Conservation (phyloP, 2,113 vertebrate species). For the Eudyptes chrysolophus region DNA sequence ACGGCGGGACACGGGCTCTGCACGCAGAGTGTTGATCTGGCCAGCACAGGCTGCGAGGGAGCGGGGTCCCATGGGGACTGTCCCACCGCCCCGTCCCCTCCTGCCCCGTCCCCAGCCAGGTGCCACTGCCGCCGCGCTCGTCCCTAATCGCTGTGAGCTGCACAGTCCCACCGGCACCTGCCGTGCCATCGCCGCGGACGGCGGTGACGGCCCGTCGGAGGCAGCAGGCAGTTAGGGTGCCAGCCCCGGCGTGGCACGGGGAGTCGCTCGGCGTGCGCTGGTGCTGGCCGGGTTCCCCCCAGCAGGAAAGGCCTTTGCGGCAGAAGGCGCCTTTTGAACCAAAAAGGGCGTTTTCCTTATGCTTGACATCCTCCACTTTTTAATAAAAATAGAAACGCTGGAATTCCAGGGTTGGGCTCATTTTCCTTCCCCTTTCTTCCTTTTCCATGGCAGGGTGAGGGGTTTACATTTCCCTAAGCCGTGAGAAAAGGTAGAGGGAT, state of each 20-base stretch:
- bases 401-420: background rate
- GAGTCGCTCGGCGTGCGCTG: rapidly evolving
- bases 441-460: background rate
- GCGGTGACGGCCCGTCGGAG: background rate
- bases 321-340: background rate
- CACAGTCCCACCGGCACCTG: background rate
- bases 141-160: background rate
- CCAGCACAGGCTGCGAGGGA: rapidly evolving
- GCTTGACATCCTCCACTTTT: background rate
- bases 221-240: background rate
- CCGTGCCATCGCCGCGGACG: rapidly evolving
- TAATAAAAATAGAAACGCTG: background rate
- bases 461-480: background rate
- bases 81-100: background rate
- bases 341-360: background rate
- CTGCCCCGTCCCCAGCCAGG: too few species aligned
- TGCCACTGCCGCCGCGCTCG: rapidly evolving
- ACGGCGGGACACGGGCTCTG: rapidly evolving
- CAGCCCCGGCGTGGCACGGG: rapidly evolving
- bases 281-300: too few species aligned
- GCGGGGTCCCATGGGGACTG: background rate
- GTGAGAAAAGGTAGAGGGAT: background rate
- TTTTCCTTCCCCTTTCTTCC: background rate
- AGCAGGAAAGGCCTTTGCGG: background rate
- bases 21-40: background rate